Evolutionary conservation across 2,797 vertebrate species (phyloP).

Genomic region (Mormyrops boulengeri): DNA sequence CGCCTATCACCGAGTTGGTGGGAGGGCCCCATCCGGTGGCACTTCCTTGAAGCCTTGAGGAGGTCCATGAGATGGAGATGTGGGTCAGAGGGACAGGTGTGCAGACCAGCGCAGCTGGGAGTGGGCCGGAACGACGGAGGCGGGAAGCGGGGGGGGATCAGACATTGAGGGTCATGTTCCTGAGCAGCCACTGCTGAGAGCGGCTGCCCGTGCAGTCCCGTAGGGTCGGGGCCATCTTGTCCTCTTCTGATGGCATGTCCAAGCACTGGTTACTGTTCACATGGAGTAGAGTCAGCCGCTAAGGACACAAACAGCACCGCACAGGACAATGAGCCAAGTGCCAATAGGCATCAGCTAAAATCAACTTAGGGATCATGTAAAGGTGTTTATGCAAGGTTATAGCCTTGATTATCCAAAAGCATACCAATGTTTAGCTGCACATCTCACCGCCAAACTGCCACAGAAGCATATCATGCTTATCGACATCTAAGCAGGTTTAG

Average conservation of each 20-base stretch:
- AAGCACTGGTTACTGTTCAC: conserved; percentile 98
- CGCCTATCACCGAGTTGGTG: neutral
- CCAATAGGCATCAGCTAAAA: neutral
- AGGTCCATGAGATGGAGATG: neutral
- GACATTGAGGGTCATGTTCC: conserved; percentile 85
- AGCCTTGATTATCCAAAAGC: neutral
- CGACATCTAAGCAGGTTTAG: neutral
- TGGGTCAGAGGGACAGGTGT: neutral
- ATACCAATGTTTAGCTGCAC: neutral
- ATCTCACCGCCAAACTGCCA: neutral
- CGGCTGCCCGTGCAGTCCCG: conserved; percentile 77
- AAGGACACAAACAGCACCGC: conserved; percentile 30
- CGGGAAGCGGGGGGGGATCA: conserved; percentile 47
- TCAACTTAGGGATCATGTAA: neutral
- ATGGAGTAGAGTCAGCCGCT: conserved; percentile 87
- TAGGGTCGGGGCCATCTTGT: conserved; percentile 91
- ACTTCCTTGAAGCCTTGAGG: neutral
- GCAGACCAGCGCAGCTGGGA: neutral
- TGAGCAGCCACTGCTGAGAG: conserved; percentile 79
- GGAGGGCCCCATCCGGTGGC: neutral
- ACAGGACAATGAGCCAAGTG: neutral
- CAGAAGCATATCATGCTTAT: neutral
- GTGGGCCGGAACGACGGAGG: neutral
- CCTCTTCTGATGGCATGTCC: conserved; percentile 89
- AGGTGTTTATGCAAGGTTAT: neutral